These are phyloP conservation scores for Arothron firmamentum DNA, from an alignment of 2,113 vertebrate species.

Conservation along the genomic window DNA sequence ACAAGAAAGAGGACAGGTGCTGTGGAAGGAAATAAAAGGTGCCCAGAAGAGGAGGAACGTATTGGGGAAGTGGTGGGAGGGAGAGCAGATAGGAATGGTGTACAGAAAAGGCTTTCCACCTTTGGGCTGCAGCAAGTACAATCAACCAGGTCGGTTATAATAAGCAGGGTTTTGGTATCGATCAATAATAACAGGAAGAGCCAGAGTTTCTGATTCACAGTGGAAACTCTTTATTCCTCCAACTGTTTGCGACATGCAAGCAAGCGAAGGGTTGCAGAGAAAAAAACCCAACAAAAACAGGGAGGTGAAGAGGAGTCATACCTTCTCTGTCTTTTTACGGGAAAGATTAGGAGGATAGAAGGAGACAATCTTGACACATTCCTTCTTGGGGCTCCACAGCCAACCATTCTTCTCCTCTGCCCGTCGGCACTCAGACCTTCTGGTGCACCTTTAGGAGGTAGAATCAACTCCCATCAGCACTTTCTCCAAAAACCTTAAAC, in stretches of 20 bases:
- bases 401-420: conserved; percentile 83
- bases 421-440: conserved; percentile 80
- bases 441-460: conserved; percentile 79
- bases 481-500: conserved; percentile 21
- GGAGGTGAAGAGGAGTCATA: conserved; percentile 25
- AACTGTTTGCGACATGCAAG: conserved; percentile 21
- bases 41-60: conserved; percentile 26
- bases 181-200: conserved; percentile 57
- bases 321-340: conserved; percentile 74
- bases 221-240: conserved; percentile 45
- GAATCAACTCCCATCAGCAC: conserved; percentile 45
- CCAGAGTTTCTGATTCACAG: conserved; percentile 32
- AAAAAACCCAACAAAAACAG: neutral
- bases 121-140: conserved; percentile 31
- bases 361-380: conserved; percentile 80
- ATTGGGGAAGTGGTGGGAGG: neutral
- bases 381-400: conserved; percentile 85
- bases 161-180: conserved; percentile 53
- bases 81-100: conserved; percentile 9
- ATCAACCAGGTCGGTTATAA: conserved; percentile 52
- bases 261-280: conserved; percentile 2
- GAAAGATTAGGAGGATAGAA: conserved; percentile 87
- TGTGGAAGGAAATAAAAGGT: conserved; percentile 19
- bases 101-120: conserved; percentile 39
- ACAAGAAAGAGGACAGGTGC: conserved; percentile 9